Evolutionary conservation across 2,113 vertebrate species (phyloP).

Genomic region (Phyllostomus hastatus): DNA sequence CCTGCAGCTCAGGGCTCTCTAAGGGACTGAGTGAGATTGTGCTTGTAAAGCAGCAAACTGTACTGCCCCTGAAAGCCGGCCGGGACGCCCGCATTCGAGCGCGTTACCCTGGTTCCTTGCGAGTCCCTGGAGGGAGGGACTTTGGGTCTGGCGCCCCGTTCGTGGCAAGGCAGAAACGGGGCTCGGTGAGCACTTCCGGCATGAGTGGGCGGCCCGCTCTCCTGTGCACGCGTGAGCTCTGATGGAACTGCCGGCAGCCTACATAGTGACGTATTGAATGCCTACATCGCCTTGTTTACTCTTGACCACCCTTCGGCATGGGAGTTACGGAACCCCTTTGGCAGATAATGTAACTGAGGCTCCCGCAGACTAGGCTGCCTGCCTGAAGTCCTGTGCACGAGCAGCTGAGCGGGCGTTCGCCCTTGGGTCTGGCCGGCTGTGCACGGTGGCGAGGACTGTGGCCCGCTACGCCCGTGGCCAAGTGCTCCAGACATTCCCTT

Average conservation of each 20-base stretch:
- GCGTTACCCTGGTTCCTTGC: not conserved
- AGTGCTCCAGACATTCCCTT: not conserved
- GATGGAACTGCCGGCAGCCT: not conserved
- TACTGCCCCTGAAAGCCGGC: not conserved
- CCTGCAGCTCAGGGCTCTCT: not conserved
- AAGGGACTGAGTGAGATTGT: not conserved
- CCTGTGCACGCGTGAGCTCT: not conserved
- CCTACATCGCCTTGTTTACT: not conserved
- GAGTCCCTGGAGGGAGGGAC: not conserved
- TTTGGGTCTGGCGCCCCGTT: not conserved
- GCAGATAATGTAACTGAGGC: not conserved
- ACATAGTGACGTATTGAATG: not conserved
- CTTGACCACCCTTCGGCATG: not conserved
- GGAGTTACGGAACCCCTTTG: not conserved
- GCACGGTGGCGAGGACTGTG: not conserved
- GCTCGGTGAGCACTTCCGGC: not conserved
- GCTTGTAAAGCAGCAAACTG: not conserved
- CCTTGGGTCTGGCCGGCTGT: not conserved
- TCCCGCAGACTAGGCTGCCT: no score
- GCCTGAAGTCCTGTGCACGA: not conserved
- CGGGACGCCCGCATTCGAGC: accelerated
- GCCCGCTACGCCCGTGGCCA: not conserved
- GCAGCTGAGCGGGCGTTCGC: not conserved
- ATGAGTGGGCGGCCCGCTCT: not conserved
- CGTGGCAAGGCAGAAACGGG: not conserved